Evolutionary conservation across 2,797 vertebrate genomes (phyloP).

Genomic region (Enteromius fasciolatus): DNA sequence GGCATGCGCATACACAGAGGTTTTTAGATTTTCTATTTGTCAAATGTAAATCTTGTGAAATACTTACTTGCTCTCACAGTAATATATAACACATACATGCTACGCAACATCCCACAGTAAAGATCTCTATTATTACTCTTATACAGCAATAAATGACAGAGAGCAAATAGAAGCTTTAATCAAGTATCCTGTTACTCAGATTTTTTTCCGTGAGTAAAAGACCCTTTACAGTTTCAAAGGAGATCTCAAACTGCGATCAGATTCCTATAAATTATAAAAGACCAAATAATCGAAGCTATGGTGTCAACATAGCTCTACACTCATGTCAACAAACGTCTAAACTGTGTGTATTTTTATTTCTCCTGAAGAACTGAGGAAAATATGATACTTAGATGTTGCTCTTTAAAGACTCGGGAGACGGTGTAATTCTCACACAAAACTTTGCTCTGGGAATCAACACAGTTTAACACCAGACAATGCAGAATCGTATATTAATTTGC

Average conservation of each 20-base stretch:
- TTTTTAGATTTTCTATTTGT: slow-evolving; percentile 20
- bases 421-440: neutral
- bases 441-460: neutral
- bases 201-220: neutral
- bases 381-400: neutral
- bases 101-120: neutral
- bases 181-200: neutral
- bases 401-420: neutral
- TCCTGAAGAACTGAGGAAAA: neutral
- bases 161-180: slow-evolving; percentile 6
- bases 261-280: neutral
- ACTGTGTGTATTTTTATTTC: neutral
- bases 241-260: neutral
- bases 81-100: slow-evolving; percentile 15
- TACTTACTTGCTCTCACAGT: neutral
- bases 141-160: neutral
- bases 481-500: slow-evolving; percentile 21
- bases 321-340: neutral
- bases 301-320: neutral
- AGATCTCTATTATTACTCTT: neutral
- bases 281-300: neutral
- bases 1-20: slow-evolving; percentile 33
- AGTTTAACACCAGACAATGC: neutral
- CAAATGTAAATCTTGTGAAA: slow-evolving; percentile 29
- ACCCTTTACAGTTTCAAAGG: neutral